phyloP scores from a whole-genome alignment of 2,113 vertebrate species.

The Neofelis nebulosa region DNA sequence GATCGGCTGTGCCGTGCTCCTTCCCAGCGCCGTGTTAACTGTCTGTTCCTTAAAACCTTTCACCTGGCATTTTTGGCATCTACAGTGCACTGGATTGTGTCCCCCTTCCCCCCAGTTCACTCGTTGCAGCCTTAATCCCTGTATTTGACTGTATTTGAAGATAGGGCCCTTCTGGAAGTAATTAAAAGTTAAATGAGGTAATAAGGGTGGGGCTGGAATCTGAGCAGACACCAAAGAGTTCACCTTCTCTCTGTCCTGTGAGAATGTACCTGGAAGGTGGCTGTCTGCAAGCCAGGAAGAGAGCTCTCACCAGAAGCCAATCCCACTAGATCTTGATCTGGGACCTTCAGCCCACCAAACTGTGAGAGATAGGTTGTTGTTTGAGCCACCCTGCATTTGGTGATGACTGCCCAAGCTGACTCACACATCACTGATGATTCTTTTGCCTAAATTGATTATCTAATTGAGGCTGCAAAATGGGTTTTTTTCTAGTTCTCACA shows the following conservation, averaged over 20 bases:
- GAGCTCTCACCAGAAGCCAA: neutral
- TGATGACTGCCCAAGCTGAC: neutral
- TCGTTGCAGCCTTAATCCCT: neutral
- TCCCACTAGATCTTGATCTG: neutral
- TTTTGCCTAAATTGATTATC: neutral
- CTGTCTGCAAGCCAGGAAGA: neutral
- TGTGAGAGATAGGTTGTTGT: neutral
- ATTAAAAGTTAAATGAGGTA: neutral
- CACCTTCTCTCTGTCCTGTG: neutral
- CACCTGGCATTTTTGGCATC: neutral
- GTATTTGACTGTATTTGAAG: neutral
- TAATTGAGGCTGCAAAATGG: neutral
- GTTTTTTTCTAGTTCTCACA: slow-evolving; percentile 16
- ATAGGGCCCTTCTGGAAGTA: neutral
- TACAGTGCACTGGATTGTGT: neutral
- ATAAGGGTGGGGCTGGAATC: no score
- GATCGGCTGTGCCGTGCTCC: neutral
- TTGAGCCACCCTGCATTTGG: neutral
- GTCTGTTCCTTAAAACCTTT: neutral
- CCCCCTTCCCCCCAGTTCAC: neutral
- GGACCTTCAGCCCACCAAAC: neutral
- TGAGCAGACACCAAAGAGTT: neutral
- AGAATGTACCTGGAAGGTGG: neutral
- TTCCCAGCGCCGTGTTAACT: neutral
- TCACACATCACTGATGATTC: neutral